These are phyloP conservation scores for Silurus asotus DNA, from an alignment of 2,113 vertebrate genomes.

Conservation along the genomic window DNA sequence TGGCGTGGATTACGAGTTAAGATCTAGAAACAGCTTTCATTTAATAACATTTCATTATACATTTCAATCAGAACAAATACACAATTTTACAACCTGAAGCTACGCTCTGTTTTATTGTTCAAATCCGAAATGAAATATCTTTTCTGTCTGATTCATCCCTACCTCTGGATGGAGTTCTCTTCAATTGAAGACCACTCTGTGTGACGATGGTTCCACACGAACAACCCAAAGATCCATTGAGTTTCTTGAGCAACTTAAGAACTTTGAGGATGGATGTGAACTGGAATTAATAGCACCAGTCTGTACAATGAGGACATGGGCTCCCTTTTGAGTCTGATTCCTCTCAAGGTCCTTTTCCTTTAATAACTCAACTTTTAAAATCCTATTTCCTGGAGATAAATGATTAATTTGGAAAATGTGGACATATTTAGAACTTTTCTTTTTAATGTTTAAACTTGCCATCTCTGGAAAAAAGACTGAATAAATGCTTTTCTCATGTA, in stretches of 20 bases:
- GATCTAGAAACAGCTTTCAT: slow-evolving; percentile 49
- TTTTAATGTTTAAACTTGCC: not conserved
- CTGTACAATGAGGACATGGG: too few species aligned
- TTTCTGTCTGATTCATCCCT: too few species aligned
- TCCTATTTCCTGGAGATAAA: not conserved
- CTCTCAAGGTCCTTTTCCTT: too few species aligned
- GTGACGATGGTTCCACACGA: too few species aligned
- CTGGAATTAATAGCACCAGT: too few species aligned
- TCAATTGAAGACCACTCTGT: too few species aligned
- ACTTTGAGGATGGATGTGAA: too few species aligned
- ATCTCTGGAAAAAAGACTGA: not conserved
- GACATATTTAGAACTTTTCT: not conserved
- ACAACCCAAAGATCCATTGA: too few species aligned
- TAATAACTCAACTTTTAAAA: too few species aligned
- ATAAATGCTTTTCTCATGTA: not conserved
- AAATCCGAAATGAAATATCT: slow-evolving; percentile 18
- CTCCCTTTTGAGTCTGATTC: too few species aligned
- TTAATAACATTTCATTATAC: slow-evolving; percentile 20
- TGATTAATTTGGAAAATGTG: not conserved
- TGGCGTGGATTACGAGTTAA: slow-evolving; percentile 32
- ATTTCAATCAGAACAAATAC: slow-evolving; percentile 47
- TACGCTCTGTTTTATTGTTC: slow-evolving; percentile 41
- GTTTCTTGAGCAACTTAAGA: too few species aligned
- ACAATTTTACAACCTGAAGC: slow-evolving; percentile 4
- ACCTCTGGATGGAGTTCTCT: too few species aligned